Conservation (phyloP, 2,888 invertebrate species). For the Dolichomitus sp. region DNA sequence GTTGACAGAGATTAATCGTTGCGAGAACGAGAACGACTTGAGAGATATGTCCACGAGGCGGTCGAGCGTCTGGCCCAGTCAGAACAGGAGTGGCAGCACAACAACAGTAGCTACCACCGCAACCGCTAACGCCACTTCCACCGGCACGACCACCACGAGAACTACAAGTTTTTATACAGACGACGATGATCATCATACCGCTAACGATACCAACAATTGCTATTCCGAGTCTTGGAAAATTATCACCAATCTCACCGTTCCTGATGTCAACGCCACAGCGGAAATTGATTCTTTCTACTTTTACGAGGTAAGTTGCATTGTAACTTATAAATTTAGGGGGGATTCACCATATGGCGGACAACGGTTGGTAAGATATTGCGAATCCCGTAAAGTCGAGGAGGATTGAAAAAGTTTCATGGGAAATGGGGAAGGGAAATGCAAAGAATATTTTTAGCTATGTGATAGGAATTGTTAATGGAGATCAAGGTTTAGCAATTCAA, state of each 20-base stretch:
- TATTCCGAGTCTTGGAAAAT: conserved; percentile 69
- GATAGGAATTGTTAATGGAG: too few species aligned
- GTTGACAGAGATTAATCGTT: neutral
- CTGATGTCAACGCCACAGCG: conserved; percentile 75
- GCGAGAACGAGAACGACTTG: neutral
- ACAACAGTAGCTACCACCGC: neutral
- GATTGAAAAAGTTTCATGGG: too few species aligned
- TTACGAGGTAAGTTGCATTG: conserved; percentile 83
- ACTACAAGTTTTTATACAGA: conserved; percentile 21
- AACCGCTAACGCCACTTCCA: neutral
- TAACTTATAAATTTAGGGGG: neutral
- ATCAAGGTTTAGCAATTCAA: too few species aligned
- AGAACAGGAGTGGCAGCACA: conserved; percentile 34
- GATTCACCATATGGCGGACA: neutral
- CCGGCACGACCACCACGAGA: neutral
- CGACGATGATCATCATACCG: conserved; percentile 51
- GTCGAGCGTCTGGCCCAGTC: conserved; percentile 35
- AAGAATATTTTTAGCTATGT: too few species aligned
- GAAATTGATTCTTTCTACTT: conserved; percentile 86
- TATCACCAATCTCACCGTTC: conserved; percentile 58
- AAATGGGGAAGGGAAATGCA: too few species aligned
- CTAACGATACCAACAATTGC: conserved; percentile 67
- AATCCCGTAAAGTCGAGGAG: neutral
- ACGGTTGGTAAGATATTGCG: neutral
- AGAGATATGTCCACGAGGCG: conserved; percentile 51